Base-by-base conservation (phyloP, 2,113 vertebrate species). In the Lasiurus cinereus region DNA sequence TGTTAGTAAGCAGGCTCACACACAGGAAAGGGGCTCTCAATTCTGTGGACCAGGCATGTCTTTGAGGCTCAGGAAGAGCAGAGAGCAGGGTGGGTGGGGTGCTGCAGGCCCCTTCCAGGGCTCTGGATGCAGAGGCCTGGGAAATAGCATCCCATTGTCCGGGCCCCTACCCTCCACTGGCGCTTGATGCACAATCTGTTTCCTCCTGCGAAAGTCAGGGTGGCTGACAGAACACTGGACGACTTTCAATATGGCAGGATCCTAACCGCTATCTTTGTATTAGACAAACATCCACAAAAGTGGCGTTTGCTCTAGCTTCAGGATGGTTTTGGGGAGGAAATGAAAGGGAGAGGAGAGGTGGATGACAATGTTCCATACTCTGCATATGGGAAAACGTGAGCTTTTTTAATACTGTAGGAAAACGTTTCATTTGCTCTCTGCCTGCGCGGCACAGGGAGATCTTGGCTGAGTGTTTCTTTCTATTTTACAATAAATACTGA, bases 121-220 rank as follows among this genome's bases (percentile, higher is more conserved):
- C 10, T 4, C 27, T 33, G 54, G 56, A 9, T 59, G 56, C 5
- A 27, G 76, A 52, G 48, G 6, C 22, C 22, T 10, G 10, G 6
- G 7, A 21, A 24, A 6, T 6, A 21, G 43, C 36, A 15, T 1
- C 86, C 29, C 29, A 6, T 7, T 3, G 27, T 36, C 0, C 9
- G 3, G 1, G 33, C 4, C 27, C 0, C 0, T n/a, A 59, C 50
- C 36, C 31, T 50, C 13, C 0, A 2, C 15, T 3, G 15, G 18
- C 6, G 0, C 36, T 83, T 8, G 43, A 5, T 0, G 22, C 54
- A 72, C 24, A 33, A 46, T n/a, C 14, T 15, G 15, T 67, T 84
- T 82, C 62, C 79, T 89, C 27, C 88, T 19, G 48, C 66, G 79
- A 36, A 90, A 36, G 50, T 80, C 66, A 21, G 31, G 54, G 11